Conservation (phyloP, 2,797 vertebrate species). For the Xenops minutus region DNA sequence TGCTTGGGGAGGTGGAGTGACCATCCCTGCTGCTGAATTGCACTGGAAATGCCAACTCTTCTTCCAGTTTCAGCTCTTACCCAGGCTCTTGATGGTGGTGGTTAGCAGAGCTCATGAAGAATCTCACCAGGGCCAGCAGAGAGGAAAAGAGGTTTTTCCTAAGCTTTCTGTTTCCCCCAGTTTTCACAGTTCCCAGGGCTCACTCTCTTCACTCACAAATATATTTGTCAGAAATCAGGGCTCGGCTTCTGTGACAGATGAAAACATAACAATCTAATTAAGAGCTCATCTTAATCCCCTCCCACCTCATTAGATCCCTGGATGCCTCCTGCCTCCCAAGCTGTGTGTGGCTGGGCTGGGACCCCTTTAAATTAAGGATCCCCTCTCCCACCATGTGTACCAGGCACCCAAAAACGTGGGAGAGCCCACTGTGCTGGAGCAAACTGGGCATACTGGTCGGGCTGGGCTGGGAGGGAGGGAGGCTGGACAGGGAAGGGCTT, state of each 20-base stretch:
- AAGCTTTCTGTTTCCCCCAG: neutral
- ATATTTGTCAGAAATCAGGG: neutral
- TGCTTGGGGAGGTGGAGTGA: neutral
- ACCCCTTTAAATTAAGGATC: neutral
- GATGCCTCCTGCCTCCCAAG: neutral
- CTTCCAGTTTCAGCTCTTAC: neutral
- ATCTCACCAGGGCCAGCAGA: neutral
- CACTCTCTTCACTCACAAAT: neutral
- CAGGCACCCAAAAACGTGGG: neutral
- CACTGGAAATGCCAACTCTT: fast-evolving
- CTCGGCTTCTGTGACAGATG: neutral
- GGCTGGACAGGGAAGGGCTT: neutral
- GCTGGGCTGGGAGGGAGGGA: neutral
- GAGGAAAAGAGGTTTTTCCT: neutral
- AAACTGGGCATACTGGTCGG: neutral
- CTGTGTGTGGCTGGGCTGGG: neutral
- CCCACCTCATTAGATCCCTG: neutral
- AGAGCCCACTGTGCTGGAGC: neutral
- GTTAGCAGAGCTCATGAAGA: neutral
- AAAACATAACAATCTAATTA: neutral
- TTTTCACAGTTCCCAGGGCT: neutral
- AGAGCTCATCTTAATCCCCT: neutral
- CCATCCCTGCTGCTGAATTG: neutral
- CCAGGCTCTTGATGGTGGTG: neutral
- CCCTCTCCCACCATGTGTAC: too few relatives aligned